These are phyloP conservation scores for Trachythela sp. DNA, from an alignment of 64 coral and sea anemone species.

Conservation along the genomic window DNA sequence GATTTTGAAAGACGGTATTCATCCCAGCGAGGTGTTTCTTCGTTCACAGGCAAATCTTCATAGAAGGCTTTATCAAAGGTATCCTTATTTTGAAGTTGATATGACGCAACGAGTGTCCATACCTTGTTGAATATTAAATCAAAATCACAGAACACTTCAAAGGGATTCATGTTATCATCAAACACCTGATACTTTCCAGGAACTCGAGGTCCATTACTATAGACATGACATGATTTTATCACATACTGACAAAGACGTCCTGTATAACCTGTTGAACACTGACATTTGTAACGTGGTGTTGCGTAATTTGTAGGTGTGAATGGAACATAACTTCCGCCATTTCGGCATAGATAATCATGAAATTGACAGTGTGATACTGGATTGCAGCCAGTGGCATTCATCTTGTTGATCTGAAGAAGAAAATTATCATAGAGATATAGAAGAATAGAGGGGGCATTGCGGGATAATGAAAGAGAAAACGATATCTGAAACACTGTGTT, in stretches of 20 bases:
- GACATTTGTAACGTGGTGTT: background rate
- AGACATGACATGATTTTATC: background rate
- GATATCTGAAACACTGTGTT: no score
- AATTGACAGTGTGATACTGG: no score
- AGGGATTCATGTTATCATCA: background rate
- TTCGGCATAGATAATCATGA: no score
- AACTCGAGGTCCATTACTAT: background rate
- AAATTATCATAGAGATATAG: no score
- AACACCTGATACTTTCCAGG: conserved; percentile 12
- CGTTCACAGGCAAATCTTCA: background rate
- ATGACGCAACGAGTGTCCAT: conserved; percentile 21
- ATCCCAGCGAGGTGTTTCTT: conserved; percentile 20
- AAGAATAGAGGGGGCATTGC: no score
- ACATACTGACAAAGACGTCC: conserved; percentile 15
- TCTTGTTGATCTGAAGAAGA: no score
- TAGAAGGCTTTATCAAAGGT: background rate
- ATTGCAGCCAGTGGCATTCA: no score
- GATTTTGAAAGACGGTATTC: background rate
- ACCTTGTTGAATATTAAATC: background rate
- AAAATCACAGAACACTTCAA: conserved; percentile 39
- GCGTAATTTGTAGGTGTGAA: background rate
- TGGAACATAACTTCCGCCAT: no score
- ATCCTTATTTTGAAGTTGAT: conserved; percentile 6
- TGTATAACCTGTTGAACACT: background rate
- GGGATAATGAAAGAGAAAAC: no score